Percentiles rank a stretch among this genome's conserved stretches.
phyloP scores from a whole-genome alignment of 2,113 vertebrate genomes.

The Cercopithecus mona region DNA sequence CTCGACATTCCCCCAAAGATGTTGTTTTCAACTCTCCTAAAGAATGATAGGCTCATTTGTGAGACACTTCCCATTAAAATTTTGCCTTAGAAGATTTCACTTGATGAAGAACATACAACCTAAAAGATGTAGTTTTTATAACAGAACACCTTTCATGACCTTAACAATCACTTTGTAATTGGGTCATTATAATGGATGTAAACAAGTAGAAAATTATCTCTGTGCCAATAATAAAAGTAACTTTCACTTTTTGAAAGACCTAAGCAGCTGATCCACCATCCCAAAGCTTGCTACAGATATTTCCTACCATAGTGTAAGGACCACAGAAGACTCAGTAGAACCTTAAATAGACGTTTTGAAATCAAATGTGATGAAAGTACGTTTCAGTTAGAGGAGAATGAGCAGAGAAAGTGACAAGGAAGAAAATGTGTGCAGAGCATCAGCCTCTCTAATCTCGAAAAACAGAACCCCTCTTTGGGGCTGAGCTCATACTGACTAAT shows the following conservation, averaged over 20 bases:
- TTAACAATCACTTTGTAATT: constrained; percentile 10
- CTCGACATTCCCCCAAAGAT: constrained; percentile 20
- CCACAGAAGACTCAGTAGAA: constrained; percentile 54
- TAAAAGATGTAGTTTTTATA: constrained; percentile 55
- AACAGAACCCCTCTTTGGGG: background rate
- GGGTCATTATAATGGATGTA: constrained; percentile 49
- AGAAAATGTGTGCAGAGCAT: background rate
- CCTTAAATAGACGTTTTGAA: constrained; percentile 48
- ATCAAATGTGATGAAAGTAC: constrained; percentile 40
- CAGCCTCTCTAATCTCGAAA: constrained; percentile 38
- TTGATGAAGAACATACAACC: constrained; percentile 39
- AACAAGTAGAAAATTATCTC: constrained; percentile 53
- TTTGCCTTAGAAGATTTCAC: constrained; percentile 43
- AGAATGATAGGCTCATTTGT: background rate
- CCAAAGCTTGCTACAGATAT: constrained; percentile 1
- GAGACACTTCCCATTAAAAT: background rate
- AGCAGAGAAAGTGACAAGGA: constrained; percentile 35
- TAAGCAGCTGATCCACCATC: background rate
- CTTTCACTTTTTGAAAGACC: constrained; percentile 37
- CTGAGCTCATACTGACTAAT: background rate
- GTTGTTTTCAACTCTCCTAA: background rate
- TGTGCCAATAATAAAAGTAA: constrained; percentile 55
- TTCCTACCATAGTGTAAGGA: constrained; percentile 40
- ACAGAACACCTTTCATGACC: constrained; percentile 44
- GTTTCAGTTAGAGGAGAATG: background rate